Conservation (phyloP, 2,888 invertebrate species). For the Miltochrista miniata region DNA sequence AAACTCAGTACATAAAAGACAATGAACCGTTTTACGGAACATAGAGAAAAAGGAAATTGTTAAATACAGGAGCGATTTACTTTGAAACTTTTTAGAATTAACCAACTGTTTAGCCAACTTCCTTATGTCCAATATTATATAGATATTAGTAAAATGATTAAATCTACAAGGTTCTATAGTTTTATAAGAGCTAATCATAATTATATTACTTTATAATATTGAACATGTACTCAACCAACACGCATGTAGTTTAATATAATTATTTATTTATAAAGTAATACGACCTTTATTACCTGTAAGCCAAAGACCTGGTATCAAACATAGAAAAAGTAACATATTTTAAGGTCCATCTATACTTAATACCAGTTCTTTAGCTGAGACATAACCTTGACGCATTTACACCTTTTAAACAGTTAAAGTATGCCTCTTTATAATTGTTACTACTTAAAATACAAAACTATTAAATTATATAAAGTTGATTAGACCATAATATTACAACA, state of each 20-base stretch:
- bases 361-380: neutral
- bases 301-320: neutral
- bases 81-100: conserved; percentile 11
- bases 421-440: conserved; percentile 66
- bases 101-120: conserved; percentile 11
- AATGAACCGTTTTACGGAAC: conserved; percentile 26
- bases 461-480: conserved; percentile 38
- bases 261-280: neutral
- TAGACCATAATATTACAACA: conserved; percentile 33
- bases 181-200: conserved; percentile 1
- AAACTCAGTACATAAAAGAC: conserved; percentile 21
- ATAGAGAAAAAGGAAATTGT: conserved; percentile 26
- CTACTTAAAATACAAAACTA: conserved; percentile 57
- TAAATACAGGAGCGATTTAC: conserved; percentile 21
- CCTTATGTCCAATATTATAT: neutral
- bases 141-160: neutral
- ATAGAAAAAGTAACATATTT: neutral
- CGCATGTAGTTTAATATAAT: neutral
- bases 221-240: neutral
- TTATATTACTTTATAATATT: neutral
- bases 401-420: too few species aligned
- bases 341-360: neutral
- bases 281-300: neutral
- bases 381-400: neutral
- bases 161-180: neutral